Evolutionary conservation across 2,888 invertebrate genomes (phyloP).

Genomic region (Argynnis bischoffii): DNA sequence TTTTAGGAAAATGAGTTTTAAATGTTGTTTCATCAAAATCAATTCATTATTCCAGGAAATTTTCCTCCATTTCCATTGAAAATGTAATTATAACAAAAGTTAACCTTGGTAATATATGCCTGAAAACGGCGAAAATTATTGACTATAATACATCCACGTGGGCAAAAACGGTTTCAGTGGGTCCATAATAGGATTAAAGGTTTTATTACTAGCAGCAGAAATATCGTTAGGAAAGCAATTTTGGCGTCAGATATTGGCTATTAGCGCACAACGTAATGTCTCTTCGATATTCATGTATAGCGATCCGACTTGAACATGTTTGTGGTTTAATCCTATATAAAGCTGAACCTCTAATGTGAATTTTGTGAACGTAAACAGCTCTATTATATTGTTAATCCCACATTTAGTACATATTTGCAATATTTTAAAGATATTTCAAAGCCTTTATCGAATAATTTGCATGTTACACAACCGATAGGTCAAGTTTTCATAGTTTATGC

Average conservation of each 20-base stretch:
- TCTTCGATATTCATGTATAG: constrained; percentile 69
- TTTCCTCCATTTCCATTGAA: not conserved
- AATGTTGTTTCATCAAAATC: too few relatives aligned
- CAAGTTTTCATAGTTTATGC: not conserved
- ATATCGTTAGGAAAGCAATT: constrained; percentile 80
- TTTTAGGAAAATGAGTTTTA: too few relatives aligned
- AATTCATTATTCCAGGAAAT: not conserved
- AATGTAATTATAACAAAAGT: not conserved
- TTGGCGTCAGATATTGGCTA: constrained; percentile 79
- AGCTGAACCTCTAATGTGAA: constrained; percentile 39
- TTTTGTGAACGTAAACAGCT: constrained; percentile 30
- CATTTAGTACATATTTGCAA: constrained; percentile 25
- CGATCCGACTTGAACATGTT: constrained; percentile 62
- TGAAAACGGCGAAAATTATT: constrained; percentile 6
- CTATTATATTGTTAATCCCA: constrained; percentile 26
- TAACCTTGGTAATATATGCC: not conserved
- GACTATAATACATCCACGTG: constrained; percentile 40
- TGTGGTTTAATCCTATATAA: constrained; percentile 51
- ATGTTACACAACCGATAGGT: not conserved
- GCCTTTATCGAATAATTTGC: constrained; percentile 4
- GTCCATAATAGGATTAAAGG: constrained; percentile 72
- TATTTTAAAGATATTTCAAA: constrained; percentile 20
- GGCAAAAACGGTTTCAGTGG: constrained; percentile 60
- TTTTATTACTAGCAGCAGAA: constrained; percentile 78
- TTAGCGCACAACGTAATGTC: constrained; percentile 73